Evolutionary conservation across 2,797 vertebrate genomes (phyloP), one percentile per base, ranked within the genome.

Genomic region (Protonibea diacanthus): DNA sequence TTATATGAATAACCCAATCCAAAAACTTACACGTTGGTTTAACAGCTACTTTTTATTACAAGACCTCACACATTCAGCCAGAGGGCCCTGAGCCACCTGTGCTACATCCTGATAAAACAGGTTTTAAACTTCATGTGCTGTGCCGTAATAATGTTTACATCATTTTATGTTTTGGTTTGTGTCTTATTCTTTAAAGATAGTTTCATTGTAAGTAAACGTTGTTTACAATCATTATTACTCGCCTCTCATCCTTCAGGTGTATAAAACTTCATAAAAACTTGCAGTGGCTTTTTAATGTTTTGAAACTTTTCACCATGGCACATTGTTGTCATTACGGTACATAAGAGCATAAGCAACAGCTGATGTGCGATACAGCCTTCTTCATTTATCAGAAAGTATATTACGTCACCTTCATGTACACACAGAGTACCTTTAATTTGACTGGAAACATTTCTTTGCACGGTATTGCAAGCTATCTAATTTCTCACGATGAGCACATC

Each of bases 61-160:
- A 83, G 87, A 92, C 89, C 89, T 86, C 90, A 84, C 88, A 89
- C 86, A 70, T 68, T 61, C 66, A 48, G 71, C 83, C 74, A 71
- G 13, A 18, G 74, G 80, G 68, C 71, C 21, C 9, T 1, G 71
- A 87, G 51, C 91, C 84, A 92, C 80, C 92, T 92, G 88, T 12
- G 44, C 60, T 61, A 53, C 60, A 27, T 56, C 23, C 56, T 71
- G 59, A 76, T 76, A 76, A 85, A 87, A 87, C 64, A 65, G 29
- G 47, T 83, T 51, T 75, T 84, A 78, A 81, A 88, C 62, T 13
- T 48, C 49, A 73, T 38, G 58, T 71, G 29, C 29, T 29, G 29
- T 6, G 29, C 29, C 29, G 6, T 29, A 29, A 29, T 29, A 29
- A 29, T 38, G 33, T 38, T 29, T 3, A n/a, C 49, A 60, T n/a